Base-by-base conservation (phyloP, 1,140 invertebrate genomes). In the Adelges cooleyi region DNA sequence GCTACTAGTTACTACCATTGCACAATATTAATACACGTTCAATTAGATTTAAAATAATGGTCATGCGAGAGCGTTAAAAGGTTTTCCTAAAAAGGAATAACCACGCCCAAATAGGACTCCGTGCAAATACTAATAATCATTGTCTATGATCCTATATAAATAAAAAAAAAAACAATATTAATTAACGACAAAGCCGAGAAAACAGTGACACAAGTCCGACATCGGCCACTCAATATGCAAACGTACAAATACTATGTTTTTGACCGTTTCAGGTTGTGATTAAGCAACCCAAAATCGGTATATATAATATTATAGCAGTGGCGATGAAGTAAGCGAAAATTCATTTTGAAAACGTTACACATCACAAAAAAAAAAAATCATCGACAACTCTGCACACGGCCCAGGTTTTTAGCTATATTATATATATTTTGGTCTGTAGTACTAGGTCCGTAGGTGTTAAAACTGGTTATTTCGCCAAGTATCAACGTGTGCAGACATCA, bases 391-490 rank as follows among this genome's bases (percentile, higher is more conserved):
- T 62, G 13, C 13, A 48, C 56, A 48, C n/a, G 42, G 42, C 13
- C 13, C 15, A 18, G 17, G 13, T 4, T 23, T 62, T 33, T n/a
- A n/a, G n/a, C n/a, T n/a, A n/a, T n/a, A n/a, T n/a, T n/a, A n/a
- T n/a, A 20, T 25, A 48, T 25, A 3, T 40, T 62, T 44, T 38
- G 2, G 40, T 46, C 38, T 42, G 29, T 33, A 33, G 11, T 6
- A 33, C 10, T 44, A 22, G 54, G 38, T 56, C 53, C 22, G 54
- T 59, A 46, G 56, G 56, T 29, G 56, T 62, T 62, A 18, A 29
- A 62, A 62, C 56, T 46, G 56, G 56, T 62, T 62, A 46, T 62
- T 62, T 62, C 18, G 56, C 56, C 42, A 33, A 62, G 42, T 8
- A 62, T 46, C 42, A 15, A 29, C 13, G 17, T 25, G 56, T 33